Evolutionary conservation across 2,113 vertebrate genomes (phyloP), one percentile per base, ranked within the genome.

Genomic region (Notechis scutatus): DNA sequence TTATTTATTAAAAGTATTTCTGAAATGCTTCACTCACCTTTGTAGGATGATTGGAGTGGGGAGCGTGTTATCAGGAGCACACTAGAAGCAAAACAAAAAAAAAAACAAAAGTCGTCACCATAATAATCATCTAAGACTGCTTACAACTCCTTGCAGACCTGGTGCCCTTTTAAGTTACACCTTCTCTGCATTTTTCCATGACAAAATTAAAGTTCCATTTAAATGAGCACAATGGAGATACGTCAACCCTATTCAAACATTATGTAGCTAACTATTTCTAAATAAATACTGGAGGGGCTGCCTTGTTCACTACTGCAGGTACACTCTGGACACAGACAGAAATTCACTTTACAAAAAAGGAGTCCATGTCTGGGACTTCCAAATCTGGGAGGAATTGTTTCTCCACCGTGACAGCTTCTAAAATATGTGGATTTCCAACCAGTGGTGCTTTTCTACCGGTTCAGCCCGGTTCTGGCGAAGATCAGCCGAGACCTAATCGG

Each of bases 31-130:
- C 3, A 5, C 98, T 98, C 93, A 99, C 99, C 99, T 99, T 96
- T 99, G 99, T 95, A 99, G 98, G 94, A 99, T 97, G 96, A 98
- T 98, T 69, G 99, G 98, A 54, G 98, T 99, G 29, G 98, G 98
- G 94, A 98, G 97, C 64, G 98, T 98, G 94, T 99, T 98, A 88
- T 98, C 97, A 0, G 97, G 98, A 57, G 98, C 98, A 0, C 98
- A 98, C 99, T 99, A 95, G 61, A 94, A 94, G 2, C 20, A 86
- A 93, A 94, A 47, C 1, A 47, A 47, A 47, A 24, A 11, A 69
- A 24, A 11, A 34, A 10, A 0, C 2, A 21, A 8, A 81, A 39
- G 6, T 8, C 21, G 34, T 39, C 74, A 42, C 34, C 34, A 21
- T 39, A 9, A 81, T 8, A 42, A 34, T 21, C 34, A 81, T 64